Evolutionary conservation across 1,140 invertebrate species (phyloP), one percentile per base, ranked within the genome.

Genomic region (Aphelinus atriplicis): DNA sequence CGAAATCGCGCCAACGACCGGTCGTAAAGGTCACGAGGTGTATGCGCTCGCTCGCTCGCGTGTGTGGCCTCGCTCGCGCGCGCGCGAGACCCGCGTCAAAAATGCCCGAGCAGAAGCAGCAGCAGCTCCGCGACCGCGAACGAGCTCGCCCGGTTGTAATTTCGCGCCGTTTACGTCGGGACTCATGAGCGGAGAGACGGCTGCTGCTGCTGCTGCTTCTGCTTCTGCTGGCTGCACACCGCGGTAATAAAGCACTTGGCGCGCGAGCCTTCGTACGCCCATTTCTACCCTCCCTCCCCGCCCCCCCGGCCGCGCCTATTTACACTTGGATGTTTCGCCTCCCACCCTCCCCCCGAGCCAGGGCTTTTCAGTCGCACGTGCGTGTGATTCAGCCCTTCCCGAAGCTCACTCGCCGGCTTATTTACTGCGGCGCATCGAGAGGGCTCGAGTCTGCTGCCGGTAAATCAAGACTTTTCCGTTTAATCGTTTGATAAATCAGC

Each of bases 1-100:
- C 7, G 26, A 45, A 55, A 9, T 56, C 65, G 65, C 53, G 53
- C 26, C 9, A 67, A 45, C 51, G 53, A 58, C 2, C 53, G 55
- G 51, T 66, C 64, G 51, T 66, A 66, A 66, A 66, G 64, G 64
- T 66, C 64, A 55, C 64, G 56, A 57, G 7, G 56, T 57, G 3
- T 57, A 57, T 7, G 26, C 4, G 26, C 26, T 26, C 26, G 26
- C 26, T 26, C 26, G 26, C 26, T 26, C 26, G 26, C 26, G 26
- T 26, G 26, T 26, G 26, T 26, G 26, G 26, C 26, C 26, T 26
- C 26, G 26, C 26, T 26, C 26, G 26, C 26, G 26, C 26, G 26
- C 26, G 26, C 26, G 26, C 26, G 26, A 26, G 26, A 9, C 51
- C 51, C 51, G 51, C 51, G 51, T 4, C 51, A 9, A 4, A 53